Percentiles rank a stretch among this genome's conserved stretches.
Conservation (phyloP, 2,797 vertebrate species). For the Sebastes elongatus region DNA sequence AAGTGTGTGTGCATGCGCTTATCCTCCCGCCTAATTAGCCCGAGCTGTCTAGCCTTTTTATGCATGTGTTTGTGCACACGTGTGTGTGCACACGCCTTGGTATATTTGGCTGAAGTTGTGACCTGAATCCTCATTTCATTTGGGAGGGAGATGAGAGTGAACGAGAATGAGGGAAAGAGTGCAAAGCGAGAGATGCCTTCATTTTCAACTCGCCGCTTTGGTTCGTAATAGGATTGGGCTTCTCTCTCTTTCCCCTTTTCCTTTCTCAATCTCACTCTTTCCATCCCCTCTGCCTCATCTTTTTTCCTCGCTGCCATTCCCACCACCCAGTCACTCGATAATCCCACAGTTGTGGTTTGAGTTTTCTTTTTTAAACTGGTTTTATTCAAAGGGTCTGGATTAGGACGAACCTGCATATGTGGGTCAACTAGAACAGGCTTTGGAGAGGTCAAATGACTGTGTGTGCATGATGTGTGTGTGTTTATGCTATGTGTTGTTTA, state of each 20-base stretch:
- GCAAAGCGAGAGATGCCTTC: conserved; percentile 59
- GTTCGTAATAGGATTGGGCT: conserved; percentile 74
- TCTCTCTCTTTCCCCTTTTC: conserved; percentile 28
- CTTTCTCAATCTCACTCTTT: conserved; percentile 45
- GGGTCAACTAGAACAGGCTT: conserved; percentile 63
- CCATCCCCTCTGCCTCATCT: conserved; percentile 27
- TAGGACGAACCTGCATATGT: conserved; percentile 61
- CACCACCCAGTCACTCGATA: conserved; percentile 52
- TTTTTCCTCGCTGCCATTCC: conserved; percentile 34
- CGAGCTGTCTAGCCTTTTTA: conserved; percentile 46
- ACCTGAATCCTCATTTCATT: conserved; percentile 73
- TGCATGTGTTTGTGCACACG: conserved; percentile 42
- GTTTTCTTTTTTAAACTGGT: conserved; percentile 25
- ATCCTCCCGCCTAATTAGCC: conserved; percentile 64
- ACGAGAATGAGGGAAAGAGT: conserved; percentile 17
- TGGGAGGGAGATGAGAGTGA: conserved; percentile 40
- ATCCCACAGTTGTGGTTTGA: conserved; percentile 52
- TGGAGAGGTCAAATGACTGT: conserved; percentile 51
- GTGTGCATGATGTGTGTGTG: conserved; percentile 5
- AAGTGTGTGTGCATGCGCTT: conserved; percentile 30
- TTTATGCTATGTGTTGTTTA: conserved; percentile 48
- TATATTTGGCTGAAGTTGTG: conserved; percentile 68
- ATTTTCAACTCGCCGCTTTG: conserved; percentile 73
- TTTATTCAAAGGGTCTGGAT: conserved; percentile 66
- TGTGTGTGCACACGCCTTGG: conserved; percentile 22